Evolutionary conservation across 1,140 invertebrate genomes (phyloP), one percentile per base, ranked within the genome.

Genomic region (Drosophila virilis): DNA sequence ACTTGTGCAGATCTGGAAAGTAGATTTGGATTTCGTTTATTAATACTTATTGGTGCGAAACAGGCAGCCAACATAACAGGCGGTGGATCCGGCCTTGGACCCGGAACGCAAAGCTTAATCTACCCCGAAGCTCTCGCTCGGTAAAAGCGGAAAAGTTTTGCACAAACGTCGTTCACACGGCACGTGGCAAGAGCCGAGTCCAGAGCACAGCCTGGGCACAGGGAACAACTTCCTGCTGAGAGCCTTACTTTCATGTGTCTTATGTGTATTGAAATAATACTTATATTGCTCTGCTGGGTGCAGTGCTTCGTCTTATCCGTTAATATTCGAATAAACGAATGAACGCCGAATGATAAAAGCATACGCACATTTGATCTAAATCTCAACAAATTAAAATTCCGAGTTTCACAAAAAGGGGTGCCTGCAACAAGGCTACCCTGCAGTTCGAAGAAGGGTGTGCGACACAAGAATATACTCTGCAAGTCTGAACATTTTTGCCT

Each of bases 311-410:
- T 38, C 13, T 33, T 13, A 28, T 50, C 32, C 22, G 40, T 55
- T 61, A 51, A 50, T 62, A 70, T 70, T 61, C 35, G 33, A 13
- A 33, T 48, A 10, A 60, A 40, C 35, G 33, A 13, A 33, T 48
- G 13, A 61, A 40, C 37, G 37, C n/a, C 46, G 15, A 8, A 32
- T 46, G 57, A 59, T 58, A 43, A 51, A 48, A 48, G 33, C 46
- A 38, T 37, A 51, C 22, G 38, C 43, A 59, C 46, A 68, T 57
- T 38, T 62, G 79, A 82, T 82, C 32, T 77, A 84, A 28, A 84
- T 84, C 80, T 72, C 13, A n/a, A 72, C 54, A 79, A 77, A 88
- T 88, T 83, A 77, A 82, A 82, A 78, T 76, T 46, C 52, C 45
- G 52, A 38, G 32, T 35, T 37, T 37, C 9, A 38, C 22, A 45